These are phyloP conservation scores for Hermetia illucens DNA, from an alignment of 1,140 invertebrate genomes.

Conservation along the genomic window DNA sequence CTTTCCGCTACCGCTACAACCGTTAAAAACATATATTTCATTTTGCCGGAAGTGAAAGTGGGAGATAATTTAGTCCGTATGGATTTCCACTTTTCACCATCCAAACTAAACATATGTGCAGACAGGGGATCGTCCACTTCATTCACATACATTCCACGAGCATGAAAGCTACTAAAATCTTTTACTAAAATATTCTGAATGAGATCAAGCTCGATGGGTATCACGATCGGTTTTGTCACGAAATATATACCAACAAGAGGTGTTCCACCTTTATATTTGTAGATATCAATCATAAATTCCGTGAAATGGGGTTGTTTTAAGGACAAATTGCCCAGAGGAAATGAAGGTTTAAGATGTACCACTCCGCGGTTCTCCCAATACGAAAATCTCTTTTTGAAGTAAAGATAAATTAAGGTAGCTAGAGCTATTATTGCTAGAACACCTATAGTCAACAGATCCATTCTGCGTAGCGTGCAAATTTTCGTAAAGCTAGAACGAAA, in stretches of 20 bases:
- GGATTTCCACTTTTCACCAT: constrained; percentile 35
- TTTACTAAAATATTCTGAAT: constrained; percentile 32
- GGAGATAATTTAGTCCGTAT: constrained; percentile 38
- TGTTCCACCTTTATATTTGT: neutral
- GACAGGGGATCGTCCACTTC: constrained; percentile 29
- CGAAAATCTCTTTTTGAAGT: constrained; percentile 28
- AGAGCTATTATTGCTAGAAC: too few relatives aligned
- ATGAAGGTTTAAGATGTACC: constrained; percentile 25
- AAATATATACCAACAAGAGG: constrained; percentile 2
- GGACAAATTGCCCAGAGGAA: constrained; percentile 27
- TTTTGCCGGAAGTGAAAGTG: constrained; percentile 32
- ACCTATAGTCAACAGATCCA: too few relatives aligned
- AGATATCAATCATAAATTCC: too few relatives aligned
- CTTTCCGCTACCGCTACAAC: constrained; percentile 20
- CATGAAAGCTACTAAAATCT: constrained; percentile 25
- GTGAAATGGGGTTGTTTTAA: too few relatives aligned
- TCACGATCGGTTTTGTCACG: neutral
- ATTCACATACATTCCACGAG: constrained; percentile 18
- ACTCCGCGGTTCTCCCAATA: constrained; percentile 32
- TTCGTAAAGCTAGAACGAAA: too few relatives aligned
- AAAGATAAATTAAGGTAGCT: constrained; percentile 19
- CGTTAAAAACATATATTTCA: constrained; percentile 33
- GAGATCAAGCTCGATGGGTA: constrained; percentile 4
- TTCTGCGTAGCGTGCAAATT: too few relatives aligned
- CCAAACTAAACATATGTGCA: constrained; percentile 23